These are phyloP conservation scores for Acutogordius australiensis DNA, from an alignment of 2,888 invertebrate species.

Conservation along the genomic window DNA sequence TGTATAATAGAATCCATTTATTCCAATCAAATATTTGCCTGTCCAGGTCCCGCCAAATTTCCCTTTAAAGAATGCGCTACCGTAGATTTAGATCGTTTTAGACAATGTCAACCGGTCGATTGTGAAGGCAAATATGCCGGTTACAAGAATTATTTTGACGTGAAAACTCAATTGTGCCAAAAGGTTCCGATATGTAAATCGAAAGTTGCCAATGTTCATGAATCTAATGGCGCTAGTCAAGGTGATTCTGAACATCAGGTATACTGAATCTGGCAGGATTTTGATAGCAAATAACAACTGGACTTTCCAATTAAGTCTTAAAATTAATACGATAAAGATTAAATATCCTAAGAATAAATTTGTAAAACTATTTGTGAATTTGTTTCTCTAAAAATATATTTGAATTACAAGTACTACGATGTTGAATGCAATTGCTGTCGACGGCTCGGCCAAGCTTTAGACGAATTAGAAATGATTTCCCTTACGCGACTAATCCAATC, in stretches of 20 bases:
- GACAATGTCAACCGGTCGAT: background rate
- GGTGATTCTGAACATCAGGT: background rate
- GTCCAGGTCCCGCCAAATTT: background rate
- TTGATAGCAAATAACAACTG: too few species aligned
- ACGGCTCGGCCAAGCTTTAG: background rate
- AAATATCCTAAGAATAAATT: too few species aligned
- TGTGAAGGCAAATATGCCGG: background rate
- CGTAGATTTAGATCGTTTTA: background rate
- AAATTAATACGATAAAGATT: too few species aligned
- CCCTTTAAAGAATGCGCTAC: background rate
- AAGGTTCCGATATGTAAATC: conserved; percentile 7
- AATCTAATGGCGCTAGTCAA: too few species aligned
- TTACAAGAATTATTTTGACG: background rate
- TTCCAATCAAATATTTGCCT: too few species aligned
- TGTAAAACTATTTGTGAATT: too few species aligned
- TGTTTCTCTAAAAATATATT: too few species aligned
- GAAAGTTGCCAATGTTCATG: too few species aligned
- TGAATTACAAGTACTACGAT: background rate
- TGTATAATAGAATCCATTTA: too few species aligned
- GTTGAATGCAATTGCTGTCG: background rate
- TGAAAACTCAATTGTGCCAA: background rate
- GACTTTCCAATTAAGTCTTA: too few species aligned
- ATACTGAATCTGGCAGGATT: too few species aligned
- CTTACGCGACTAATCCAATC: background rate
- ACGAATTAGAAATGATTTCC: conserved; percentile 5